phyloP scores from a whole-genome alignment of 2,797 vertebrate species.

The Diplodus puntazzo region DNA sequence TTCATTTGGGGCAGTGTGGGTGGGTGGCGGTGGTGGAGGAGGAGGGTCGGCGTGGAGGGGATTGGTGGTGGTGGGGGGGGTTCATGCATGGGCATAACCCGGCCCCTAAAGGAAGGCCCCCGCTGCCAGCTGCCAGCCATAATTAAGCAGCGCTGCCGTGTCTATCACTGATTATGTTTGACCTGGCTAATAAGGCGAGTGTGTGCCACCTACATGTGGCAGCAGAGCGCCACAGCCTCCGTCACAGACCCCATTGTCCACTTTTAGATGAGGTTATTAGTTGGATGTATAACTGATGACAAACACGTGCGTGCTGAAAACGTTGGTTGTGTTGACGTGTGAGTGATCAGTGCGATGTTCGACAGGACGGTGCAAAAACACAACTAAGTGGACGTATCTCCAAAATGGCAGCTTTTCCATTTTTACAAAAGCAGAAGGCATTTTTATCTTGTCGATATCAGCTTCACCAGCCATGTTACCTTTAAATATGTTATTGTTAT shows the following conservation, averaged over 20 bases:
- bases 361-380: background rate
- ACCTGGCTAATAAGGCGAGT: slow-evolving; percentile 85
- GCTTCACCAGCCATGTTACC: background rate
- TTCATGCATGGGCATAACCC: slow-evolving; percentile 83
- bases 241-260: slow-evolving; percentile 54
- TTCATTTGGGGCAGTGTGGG: slow-evolving; percentile 72
- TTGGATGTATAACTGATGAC: slow-evolving; percentile 60
- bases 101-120: slow-evolving; percentile 85
- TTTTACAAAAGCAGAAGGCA: background rate
- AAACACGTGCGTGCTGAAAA: slow-evolving; percentile 55
- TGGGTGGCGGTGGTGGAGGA: slow-evolving; percentile 38
- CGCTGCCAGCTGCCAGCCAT: slow-evolving; percentile 86
- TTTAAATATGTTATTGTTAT: no score
- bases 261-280: slow-evolving; percentile 62
- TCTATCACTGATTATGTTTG: slow-evolving; percentile 88
- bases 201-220: slow-evolving; percentile 80
- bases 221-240: slow-evolving; percentile 51
- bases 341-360: background rate
- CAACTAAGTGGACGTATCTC: background rate
- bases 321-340: slow-evolving; percentile 31
- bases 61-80: slow-evolving; percentile 10
- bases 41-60: slow-evolving; percentile 23
- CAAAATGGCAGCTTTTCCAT: background rate
- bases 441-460: background rate
- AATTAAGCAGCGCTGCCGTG: slow-evolving; percentile 85